phyloP scores from a whole-genome alignment of 2,888 invertebrate species.

The Ctena decussata region DNA sequence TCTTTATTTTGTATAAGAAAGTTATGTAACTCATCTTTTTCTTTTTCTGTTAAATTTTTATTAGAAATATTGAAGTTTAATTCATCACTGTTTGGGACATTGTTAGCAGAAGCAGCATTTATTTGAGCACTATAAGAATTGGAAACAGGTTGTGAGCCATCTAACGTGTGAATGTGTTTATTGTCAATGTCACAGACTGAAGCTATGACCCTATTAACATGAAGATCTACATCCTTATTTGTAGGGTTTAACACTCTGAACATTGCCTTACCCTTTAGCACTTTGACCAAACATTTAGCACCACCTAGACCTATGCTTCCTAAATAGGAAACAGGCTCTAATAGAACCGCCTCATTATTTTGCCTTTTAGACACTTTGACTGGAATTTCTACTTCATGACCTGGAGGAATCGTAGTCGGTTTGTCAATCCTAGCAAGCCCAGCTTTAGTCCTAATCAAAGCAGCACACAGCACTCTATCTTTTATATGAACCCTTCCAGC shows the following conservation, averaged over 20 bases:
- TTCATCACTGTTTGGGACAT: neutral
- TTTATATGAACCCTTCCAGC: neutral
- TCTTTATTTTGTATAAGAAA: neutral
- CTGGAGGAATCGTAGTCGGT: neutral
- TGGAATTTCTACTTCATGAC: neutral
- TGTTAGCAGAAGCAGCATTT: neutral
- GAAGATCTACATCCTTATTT: neutral
- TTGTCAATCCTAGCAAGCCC: slow-evolving; percentile 20
- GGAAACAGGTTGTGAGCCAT: neutral
- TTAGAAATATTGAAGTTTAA: neutral
- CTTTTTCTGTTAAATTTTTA: neutral
- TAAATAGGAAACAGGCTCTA: neutral
- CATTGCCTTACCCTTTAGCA: neutral
- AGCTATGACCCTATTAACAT: neutral
- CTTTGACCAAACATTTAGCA: neutral
- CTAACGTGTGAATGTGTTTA: neutral
- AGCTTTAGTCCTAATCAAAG: slow-evolving; percentile 2
- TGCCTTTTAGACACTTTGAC: neutral
- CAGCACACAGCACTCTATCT: neutral
- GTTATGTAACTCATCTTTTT: neutral
- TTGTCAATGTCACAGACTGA: neutral
- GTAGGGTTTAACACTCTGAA: neutral
- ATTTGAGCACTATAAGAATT: neutral
- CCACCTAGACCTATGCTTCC: neutral
- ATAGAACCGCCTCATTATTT: neutral